Base-by-base conservation (phyloP, 2,888 invertebrate species). In the Alloscopus bannaensis region DNA sequence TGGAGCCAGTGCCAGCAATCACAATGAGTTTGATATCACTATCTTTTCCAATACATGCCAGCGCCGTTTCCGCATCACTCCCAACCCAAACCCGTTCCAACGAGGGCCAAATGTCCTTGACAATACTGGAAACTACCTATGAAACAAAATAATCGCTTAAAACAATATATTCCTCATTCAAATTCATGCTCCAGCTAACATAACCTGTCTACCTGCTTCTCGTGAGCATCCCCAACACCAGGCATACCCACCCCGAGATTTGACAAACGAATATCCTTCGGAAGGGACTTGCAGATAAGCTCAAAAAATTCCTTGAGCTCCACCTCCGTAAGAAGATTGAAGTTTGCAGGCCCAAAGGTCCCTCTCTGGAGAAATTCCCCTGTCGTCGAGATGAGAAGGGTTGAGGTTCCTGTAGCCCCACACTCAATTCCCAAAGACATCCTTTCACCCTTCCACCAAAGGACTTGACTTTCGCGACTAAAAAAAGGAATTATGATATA, bases 1-100 rank as follows among this genome's bases (percentile, higher is more conserved):
- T 83, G 13, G 85, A 86, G 6, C 85, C 85, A 1, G 85, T 84
- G 40, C 85, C 85, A n/a, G 78, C 80, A 36, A 86, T 82, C 2
- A 86, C 68, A n/a, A 86, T 78, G 16, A 75, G 18, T 28, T 72
- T 76, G 8, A 68, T 26, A 18, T 78, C 78, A 18, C 68, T 72
- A 59, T 68, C 77, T 8, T 71, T 64, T 2, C 82, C 68, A 18
- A 86, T 68, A 40, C 82, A 84, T 1, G 80, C 81, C 45, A 86
- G 69, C 13, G 85, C 84, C 6, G 81, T 82, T 50, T 86, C 81
- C 16, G 83, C 72, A 65, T 86, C 85, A 65, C 76, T 81, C 20
- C 85, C 85, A 16, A 83, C 68, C 85, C 85, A 86, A 16, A 82
- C 45, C 2, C 68, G 59, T 18, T 73, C 26, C 42, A 81, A 28